Conservation (phyloP, 2,113 vertebrate species). For the Gasterosteus aculeatus region DNA sequence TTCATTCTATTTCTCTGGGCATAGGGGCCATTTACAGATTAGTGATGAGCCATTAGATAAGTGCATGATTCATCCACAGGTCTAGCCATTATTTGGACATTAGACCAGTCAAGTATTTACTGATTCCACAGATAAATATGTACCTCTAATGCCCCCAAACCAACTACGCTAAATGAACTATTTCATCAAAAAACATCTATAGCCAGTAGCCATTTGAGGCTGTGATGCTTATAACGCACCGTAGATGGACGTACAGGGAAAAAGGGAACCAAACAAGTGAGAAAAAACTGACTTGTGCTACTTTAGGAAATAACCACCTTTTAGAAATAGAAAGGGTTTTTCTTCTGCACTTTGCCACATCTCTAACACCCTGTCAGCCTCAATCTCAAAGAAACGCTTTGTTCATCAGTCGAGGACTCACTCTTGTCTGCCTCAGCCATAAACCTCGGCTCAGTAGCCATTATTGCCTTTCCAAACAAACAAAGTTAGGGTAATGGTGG, state of each 20-base stretch:
- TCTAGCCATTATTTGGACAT: constrained; percentile 1
- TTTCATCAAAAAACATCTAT: background rate
- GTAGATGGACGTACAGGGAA: background rate
- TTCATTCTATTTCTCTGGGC: constrained; percentile 28
- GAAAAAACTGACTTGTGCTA: background rate
- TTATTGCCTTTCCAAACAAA: background rate
- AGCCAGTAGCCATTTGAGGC: background rate
- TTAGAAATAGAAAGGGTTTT: background rate
- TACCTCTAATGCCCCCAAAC: background rate
- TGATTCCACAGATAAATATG: background rate
- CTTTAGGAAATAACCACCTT: background rate
- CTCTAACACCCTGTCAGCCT: background rate
- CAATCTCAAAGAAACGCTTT: background rate
- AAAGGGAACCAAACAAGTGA: background rate
- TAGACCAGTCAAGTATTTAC: background rate
- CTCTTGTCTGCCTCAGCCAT: background rate
- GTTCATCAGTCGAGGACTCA: background rate
- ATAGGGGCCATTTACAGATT: constrained; percentile 57
- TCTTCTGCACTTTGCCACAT: background rate
- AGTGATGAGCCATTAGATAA: constrained; percentile 58
- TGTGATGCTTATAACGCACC: background rate
- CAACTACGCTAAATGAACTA: background rate
- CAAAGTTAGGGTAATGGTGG: background rate
- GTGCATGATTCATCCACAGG: constrained; percentile 42
- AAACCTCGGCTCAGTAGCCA: background rate